Evolutionary conservation across 2,113 vertebrate species (phyloP).

Genomic region (Falco punctatus): DNA sequence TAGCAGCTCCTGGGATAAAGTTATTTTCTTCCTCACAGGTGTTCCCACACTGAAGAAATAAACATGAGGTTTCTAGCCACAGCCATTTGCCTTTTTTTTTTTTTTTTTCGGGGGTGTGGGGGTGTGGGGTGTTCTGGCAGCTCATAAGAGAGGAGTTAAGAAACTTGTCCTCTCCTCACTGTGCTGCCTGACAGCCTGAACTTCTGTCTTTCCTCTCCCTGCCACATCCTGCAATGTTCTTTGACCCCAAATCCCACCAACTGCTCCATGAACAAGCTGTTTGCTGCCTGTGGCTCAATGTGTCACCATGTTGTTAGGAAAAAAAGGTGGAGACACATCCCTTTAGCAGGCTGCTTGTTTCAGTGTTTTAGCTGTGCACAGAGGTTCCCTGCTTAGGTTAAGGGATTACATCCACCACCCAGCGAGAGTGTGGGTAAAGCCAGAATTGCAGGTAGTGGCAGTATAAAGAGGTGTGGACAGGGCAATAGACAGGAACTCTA

Average conservation of each 20-base stretch:
- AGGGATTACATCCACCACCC: background rate
- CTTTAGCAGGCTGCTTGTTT: background rate
- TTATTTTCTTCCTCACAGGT: background rate
- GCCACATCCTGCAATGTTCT: background rate
- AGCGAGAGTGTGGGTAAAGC: background rate
- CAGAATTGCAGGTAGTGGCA: background rate
- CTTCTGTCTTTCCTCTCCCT: background rate
- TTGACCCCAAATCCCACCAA: background rate
- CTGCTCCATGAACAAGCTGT: background rate
- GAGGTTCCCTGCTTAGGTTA: background rate
- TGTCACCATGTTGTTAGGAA: background rate
- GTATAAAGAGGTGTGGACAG: background rate
- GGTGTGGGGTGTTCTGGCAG: background rate
- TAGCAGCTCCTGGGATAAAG: background rate
- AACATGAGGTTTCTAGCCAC: background rate
- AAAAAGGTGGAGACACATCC: background rate
- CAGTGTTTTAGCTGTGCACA: background rate
- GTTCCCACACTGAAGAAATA: background rate
- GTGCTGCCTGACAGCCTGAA: background rate
- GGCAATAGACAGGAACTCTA: background rate
- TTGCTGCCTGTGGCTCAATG: background rate
- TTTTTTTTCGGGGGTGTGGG: background rate
- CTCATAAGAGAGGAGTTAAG: background rate
- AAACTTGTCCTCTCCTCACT: background rate
- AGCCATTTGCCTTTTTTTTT: background rate